Percentiles rank a stretch among this genome's conserved stretches.
These are phyloP conservation scores for Oostethus manadensis DNA, from an alignment of 2,113 vertebrate genomes.

Conservation along the genomic window DNA sequence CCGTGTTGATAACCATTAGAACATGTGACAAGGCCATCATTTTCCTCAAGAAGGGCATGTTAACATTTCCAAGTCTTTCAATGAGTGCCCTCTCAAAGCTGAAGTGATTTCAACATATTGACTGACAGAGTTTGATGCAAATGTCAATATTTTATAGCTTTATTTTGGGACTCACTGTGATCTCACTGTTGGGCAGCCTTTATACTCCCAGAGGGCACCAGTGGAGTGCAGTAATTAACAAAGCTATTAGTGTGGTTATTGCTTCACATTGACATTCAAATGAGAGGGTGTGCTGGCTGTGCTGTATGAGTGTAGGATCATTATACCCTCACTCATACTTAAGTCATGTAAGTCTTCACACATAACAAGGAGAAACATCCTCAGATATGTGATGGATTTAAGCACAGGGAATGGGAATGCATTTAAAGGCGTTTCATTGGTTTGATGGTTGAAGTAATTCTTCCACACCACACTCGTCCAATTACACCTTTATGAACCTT, in stretches of 20 bases:
- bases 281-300: slow-evolving; percentile 27
- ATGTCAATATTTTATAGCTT: neutral
- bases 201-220: slow-evolving; percentile 18
- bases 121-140: neutral
- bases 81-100: neutral
- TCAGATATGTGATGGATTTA: no score
- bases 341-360: neutral
- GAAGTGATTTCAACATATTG: neutral
- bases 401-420: no score
- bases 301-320: slow-evolving; percentile 11
- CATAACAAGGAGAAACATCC: no score
- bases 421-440: no score
- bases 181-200: slow-evolving; percentile 20
- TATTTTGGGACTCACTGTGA: neutral
- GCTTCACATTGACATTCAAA: slow-evolving; percentile 39
- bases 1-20: no score
- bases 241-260: slow-evolving; percentile 40
- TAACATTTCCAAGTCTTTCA: neutral
- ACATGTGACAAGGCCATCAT: no score
- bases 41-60: no score
- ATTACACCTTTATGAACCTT: no score
- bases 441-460: no score
- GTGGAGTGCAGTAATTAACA: slow-evolving; percentile 47
- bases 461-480: no score
- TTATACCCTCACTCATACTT: slow-evolving; percentile 28